Evolutionary conservation across 2,888 invertebrate species (phyloP).

Genomic region (Leptinotarsa peninsularis): DNA sequence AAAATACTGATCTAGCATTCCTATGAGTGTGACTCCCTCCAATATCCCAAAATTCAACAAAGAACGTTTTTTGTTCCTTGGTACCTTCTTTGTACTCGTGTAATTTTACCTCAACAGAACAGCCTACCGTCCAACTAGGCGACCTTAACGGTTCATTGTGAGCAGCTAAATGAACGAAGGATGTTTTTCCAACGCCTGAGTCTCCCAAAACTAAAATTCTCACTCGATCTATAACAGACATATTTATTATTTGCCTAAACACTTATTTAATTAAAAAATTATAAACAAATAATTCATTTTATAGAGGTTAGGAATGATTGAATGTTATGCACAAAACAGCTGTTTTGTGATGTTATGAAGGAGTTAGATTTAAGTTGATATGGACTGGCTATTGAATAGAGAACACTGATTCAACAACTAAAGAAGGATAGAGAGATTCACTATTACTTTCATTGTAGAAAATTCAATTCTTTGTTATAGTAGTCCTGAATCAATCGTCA

Average conservation of each 20-base stretch:
- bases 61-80: conserved; percentile 88
- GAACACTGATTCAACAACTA: too few species aligned
- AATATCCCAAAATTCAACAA: conserved; percentile 97
- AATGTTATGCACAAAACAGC: too few species aligned
- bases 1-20: conserved; percentile 94
- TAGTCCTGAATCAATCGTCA: too few species aligned
- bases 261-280: too few species aligned
- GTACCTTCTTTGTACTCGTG: conserved; percentile 96
- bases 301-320: too few species aligned
- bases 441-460: too few species aligned
- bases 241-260: conserved; percentile 55
- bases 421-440: too few species aligned
- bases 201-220: conserved; percentile 93
- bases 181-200: conserved; percentile 96
- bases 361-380: too few species aligned
- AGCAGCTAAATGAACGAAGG: conserved; percentile 90
- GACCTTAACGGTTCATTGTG: conserved; percentile 86
- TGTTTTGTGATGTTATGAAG: too few species aligned
- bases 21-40: conserved; percentile 95
- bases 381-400: too few species aligned
- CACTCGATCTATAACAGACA: conserved; percentile 90
- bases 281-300: too few species aligned
- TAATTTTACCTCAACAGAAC: conserved; percentile 94
- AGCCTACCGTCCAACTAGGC: conserved; percentile 96
- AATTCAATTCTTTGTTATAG: too few species aligned